Evolutionary conservation across 2,888 invertebrate genomes (phyloP).

Genomic region (Autographa pulchrina): DNA sequence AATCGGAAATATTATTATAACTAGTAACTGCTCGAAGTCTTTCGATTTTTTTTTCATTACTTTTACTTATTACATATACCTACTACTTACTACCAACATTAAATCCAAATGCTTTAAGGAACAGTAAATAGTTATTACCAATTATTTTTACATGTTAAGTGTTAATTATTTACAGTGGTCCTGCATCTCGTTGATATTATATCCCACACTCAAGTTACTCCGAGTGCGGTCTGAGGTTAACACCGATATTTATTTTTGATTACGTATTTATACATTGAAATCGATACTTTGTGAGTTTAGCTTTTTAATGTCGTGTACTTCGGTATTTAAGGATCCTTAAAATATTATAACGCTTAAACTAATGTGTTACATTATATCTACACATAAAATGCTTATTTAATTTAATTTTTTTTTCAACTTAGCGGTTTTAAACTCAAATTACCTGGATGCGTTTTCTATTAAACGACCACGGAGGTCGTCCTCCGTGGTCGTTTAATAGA

Average conservation of each 20-base stretch:
- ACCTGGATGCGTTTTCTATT: no score
- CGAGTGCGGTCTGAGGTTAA: slow-evolving; percentile 65
- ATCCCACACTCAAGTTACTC: slow-evolving; percentile 64
- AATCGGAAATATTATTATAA: no score
- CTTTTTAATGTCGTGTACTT: slow-evolving; percentile 31
- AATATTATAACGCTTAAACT: background rate
- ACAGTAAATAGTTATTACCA: background rate
- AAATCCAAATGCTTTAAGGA: no score
- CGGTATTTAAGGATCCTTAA: slow-evolving; percentile 10
- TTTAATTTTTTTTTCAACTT: background rate
- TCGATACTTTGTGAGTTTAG: slow-evolving; percentile 61
- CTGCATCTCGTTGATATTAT: slow-evolving; percentile 39
- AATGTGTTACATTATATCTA: background rate
- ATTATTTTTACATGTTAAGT: slow-evolving; percentile 21
- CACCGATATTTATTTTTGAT: slow-evolving; percentile 71
- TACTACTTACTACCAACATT: no score
- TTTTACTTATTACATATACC: no score
- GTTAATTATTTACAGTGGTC: slow-evolving; percentile 27
- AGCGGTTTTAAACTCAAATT: background rate
- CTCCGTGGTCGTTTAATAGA: no score
- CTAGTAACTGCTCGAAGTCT: no score
- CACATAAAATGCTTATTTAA: background rate
- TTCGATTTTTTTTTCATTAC: no score
- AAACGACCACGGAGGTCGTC: no score
- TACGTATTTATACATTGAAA: slow-evolving; percentile 73